Base-by-base conservation (phyloP, 2,113 vertebrate species). In the Pterocles orientalis region DNA sequence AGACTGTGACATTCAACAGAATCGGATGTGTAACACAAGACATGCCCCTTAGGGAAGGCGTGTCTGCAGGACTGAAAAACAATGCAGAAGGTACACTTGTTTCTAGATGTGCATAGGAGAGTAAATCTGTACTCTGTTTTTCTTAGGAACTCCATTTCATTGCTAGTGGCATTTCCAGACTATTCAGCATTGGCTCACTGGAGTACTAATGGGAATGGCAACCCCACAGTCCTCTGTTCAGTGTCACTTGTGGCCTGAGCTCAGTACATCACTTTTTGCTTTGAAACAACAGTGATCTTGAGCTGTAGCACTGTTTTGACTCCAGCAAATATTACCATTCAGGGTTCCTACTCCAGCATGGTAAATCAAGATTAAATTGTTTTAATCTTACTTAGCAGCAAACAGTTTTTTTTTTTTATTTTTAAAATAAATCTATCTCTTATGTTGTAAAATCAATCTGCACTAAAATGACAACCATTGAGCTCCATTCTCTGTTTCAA, bases 1-100 rank as follows among this genome's bases (percentile, higher is more conserved):
- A 62, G 36, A 68, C 48, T 56, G 12, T 54, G 21, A 14, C 26
- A 3, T 23, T 70, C 26, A 70, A 51, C 2, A 88, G 28, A 77
- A 39, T 20, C 75, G 47, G 36, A 75, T 9, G 3, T n/a, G 17
- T 3, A 86, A 3, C 12, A 31, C 16, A 28, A 89, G 18, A 66
- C 45, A 60, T 28, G 1, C 5, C 24, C 18, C 11, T 50, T 7
- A 58, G 17, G 66, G 17, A 72, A 57, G 5, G 1, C 2, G 0
- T 50, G 23, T 41, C 56, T 94, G 14, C 20, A 75, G 54, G 41
- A n/a, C 18, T 79, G 31, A 90, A 47, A 79, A 48, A 79, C 3
- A 45, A 54, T 26, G 24, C 14, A 65, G 47, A 82, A 69, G 18
- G 14, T 69, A 5, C 6, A 4, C 5, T 66, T 70, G 26, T 4